Conservation (phyloP, 2,888 invertebrate genomes). For the Steinernema scapterisci region DNA sequence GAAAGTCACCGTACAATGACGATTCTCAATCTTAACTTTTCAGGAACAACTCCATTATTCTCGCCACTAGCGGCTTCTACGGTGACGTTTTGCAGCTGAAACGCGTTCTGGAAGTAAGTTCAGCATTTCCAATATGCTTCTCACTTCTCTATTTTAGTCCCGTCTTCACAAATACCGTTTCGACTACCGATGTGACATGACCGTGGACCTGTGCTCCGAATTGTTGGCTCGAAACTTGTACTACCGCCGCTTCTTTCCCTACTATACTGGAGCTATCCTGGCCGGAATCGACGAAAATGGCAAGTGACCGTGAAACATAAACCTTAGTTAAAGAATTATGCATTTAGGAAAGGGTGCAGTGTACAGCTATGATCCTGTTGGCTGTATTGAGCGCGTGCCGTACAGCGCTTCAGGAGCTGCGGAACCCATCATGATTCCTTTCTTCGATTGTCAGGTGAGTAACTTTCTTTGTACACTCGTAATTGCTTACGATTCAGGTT, state of each 20-base stretch:
- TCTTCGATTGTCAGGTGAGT: constrained; percentile 86
- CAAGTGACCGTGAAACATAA: constrained; percentile 41
- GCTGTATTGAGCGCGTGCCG: constrained; percentile 83
- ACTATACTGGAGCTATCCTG: constrained; percentile 90
- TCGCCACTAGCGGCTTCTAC: constrained; percentile 97
- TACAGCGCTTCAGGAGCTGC: constrained; percentile 90
- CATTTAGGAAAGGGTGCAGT: constrained; percentile 82
- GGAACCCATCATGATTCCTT: constrained; percentile 80
- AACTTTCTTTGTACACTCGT: not conserved
- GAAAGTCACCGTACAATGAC: constrained; percentile 33
- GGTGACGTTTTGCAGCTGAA: constrained; percentile 92
- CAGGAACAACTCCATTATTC: constrained; percentile 79
- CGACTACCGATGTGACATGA: constrained; percentile 78
- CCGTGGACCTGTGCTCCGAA: constrained; percentile 85
- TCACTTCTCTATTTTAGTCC: constrained; percentile 44
- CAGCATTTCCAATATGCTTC: not conserved
- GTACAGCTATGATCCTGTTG: constrained; percentile 95
- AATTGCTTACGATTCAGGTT: constrained; percentile 72
- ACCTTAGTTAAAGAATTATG: not conserved
- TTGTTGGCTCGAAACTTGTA: constrained; percentile 94
- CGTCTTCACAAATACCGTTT: constrained; percentile 79
- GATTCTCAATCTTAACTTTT: constrained; percentile 37
- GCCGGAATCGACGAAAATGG: constrained; percentile 91
- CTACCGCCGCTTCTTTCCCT: constrained; percentile 95
- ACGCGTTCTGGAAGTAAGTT: constrained; percentile 57